Evolutionary conservation across 2,113 vertebrate species (phyloP).

Genomic region (Cryptomyrus ogoouensis): DNA sequence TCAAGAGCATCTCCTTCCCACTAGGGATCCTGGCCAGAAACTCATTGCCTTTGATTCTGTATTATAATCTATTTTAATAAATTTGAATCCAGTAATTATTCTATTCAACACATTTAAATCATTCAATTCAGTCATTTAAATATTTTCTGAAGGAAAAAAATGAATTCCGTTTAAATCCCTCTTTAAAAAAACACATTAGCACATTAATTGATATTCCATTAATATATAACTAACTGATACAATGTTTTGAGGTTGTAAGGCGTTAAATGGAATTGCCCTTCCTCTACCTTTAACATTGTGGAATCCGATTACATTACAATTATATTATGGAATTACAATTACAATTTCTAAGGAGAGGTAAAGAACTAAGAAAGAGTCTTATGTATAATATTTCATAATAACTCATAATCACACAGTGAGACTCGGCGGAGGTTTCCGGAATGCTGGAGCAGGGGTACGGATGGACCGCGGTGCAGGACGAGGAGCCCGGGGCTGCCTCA

Average conservation of each 20-base stretch:
- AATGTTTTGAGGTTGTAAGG: neutral
- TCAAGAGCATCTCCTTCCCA: neutral
- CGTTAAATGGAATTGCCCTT: neutral
- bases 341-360: neutral
- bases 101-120: neutral
- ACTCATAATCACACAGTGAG: neutral
- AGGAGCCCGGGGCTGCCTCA: neutral
- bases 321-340: neutral
- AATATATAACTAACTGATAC: neutral
- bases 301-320: neutral
- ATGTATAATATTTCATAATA: neutral
- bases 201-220: neutral
- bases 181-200: neutral
- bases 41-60: neutral
- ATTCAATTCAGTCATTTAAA: neutral
- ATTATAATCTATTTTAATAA: neutral
- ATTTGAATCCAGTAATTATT: neutral
- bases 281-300: neutral
- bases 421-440: neutral
- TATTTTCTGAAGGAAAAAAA: neutral
- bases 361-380: neutral
- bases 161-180: neutral
- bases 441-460: neutral
- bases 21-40: neutral
- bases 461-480: neutral